phyloP scores from a whole-genome alignment of 2,113 vertebrate species.

The Physeter macrocephalus region DNA sequence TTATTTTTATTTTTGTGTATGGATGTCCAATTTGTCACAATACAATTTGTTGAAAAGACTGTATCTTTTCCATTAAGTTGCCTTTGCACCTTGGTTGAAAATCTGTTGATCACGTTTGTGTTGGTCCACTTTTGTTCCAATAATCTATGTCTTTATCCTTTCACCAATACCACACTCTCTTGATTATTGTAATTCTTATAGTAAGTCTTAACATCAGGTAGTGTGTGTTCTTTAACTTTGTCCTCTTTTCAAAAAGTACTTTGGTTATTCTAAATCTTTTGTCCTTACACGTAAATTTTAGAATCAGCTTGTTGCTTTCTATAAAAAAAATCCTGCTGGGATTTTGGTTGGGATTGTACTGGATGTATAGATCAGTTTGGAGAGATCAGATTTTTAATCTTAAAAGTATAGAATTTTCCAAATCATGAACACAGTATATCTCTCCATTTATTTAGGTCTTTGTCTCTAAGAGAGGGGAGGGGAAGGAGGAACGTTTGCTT shows the following conservation, averaged over 20 bases:
- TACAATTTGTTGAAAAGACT: background rate
- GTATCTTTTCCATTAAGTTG: background rate
- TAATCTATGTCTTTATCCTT: background rate
- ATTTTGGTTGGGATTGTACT: background rate
- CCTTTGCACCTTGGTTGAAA: background rate
- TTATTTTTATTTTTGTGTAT: background rate
- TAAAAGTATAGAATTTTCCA: too few species aligned
- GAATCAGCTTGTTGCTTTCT: background rate
- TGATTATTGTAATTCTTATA: background rate
- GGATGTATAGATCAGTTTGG: too few species aligned
- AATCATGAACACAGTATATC: too few species aligned
- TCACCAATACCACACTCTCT: background rate
- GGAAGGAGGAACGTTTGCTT: background rate
- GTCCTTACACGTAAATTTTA: background rate
- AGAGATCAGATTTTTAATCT: too few species aligned
- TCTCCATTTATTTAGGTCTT: background rate
- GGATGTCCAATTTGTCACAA: background rate
- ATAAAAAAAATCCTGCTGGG: background rate
- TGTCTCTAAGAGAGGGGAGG: background rate
- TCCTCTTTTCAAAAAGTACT: background rate
- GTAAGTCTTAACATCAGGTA: background rate
- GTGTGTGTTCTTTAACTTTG: background rate
- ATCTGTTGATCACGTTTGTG: background rate
- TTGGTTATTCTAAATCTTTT: background rate
- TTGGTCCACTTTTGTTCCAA: background rate